Conservation (phyloP, 2,888 invertebrate genomes). For the Coremacera marginata region DNA sequence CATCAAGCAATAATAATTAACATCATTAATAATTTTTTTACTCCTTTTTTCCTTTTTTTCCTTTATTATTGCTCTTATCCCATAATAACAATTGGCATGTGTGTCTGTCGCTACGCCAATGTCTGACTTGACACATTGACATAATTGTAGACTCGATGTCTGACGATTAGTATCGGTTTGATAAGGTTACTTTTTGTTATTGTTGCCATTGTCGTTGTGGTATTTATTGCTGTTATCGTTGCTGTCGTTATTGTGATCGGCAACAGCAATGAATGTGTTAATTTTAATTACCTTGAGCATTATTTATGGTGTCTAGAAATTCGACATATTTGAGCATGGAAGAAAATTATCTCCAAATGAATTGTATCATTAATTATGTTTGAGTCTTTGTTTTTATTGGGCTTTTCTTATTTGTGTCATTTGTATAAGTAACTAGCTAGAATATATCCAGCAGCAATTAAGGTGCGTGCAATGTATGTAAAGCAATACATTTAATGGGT, state of each 20-base stretch:
- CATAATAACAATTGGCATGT: neutral
- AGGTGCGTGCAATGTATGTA: too few relatives aligned
- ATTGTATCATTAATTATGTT: too few relatives aligned
- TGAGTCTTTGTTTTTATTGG: too few relatives aligned
- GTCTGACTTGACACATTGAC: slow-evolving; percentile 2
- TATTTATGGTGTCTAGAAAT: neutral
- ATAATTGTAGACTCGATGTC: slow-evolving; percentile 14
- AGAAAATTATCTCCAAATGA: too few relatives aligned
- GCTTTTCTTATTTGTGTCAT: too few relatives aligned
- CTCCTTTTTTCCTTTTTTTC: neutral
- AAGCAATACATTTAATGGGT: too few relatives aligned
- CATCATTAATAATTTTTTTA: neutral
- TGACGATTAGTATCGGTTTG: neutral
- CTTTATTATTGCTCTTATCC: neutral
- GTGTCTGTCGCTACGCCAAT: neutral
- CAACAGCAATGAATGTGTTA: neutral
- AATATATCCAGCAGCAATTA: too few relatives aligned
- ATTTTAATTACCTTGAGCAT: neutral
- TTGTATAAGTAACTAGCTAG: too few relatives aligned
- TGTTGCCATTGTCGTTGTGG: neutral
- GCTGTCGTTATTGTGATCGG: neutral
- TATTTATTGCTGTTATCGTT: neutral
- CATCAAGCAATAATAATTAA: too few relatives aligned
- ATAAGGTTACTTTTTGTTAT: neutral
- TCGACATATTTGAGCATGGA: too few relatives aligned